Percentiles rank a stretch among this genome's conserved stretches.
Conservation (phyloP, 2,888 invertebrate genomes). For the Cerastis rubricosa region DNA sequence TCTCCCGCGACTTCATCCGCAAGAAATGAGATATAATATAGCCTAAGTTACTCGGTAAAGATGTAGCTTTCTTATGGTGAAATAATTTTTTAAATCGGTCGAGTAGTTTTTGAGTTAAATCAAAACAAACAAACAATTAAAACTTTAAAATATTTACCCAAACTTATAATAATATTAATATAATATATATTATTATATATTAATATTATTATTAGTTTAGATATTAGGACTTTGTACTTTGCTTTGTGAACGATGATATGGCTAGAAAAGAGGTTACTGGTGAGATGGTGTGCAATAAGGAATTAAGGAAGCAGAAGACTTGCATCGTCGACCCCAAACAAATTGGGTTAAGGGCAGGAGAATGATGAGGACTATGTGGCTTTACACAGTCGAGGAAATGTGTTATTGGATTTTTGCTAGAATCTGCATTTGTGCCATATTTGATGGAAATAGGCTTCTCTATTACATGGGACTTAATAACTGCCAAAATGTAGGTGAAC, state of each 20-base stretch:
- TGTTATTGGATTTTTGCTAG: background rate
- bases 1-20: no score
- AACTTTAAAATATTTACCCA: no score
- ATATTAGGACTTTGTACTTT: background rate
- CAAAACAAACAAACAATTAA: no score
- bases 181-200: no score
- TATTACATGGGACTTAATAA: background rate
- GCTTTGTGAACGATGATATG: background rate
- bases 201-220: no score
- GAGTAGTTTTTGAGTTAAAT: no score
- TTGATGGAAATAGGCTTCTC: background rate
- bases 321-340: background rate
- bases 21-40: no score
- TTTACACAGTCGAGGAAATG: background rate
- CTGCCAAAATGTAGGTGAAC: background rate
- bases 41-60: no score
- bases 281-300: background rate
- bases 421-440: background rate
- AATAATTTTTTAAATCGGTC: no score
- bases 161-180: no score
- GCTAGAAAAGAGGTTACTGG: background rate
- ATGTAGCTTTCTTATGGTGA: no score
- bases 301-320: background rate
- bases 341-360: background rate
- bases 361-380: fast-evolving